Evolutionary conservation across 2,888 invertebrate species (phyloP).

Genomic region (Dicyrtomina minuta): DNA sequence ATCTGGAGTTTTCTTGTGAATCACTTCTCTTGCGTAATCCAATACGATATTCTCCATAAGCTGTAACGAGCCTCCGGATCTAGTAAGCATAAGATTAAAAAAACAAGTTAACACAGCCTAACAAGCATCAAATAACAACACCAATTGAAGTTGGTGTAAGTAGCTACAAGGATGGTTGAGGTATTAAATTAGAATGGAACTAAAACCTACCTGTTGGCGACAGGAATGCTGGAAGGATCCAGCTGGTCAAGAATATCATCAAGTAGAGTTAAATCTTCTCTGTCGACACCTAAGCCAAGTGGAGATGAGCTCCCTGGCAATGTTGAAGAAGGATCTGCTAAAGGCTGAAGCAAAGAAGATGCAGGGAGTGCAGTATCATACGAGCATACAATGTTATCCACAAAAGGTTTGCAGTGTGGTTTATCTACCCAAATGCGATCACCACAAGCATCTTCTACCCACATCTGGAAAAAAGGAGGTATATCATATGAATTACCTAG

Average conservation of each 20-base stretch:
- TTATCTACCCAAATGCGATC: conserved; percentile 94
- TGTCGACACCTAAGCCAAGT: conserved; percentile 11
- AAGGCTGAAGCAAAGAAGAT: conserved; percentile 66
- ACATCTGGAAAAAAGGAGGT: conserved; percentile 64
- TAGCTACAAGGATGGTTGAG: too few species aligned
- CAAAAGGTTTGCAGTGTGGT: conserved; percentile 84
- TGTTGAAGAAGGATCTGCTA: conserved; percentile 37
- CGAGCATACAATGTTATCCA: conserved; percentile 84
- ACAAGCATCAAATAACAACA: too few species aligned
- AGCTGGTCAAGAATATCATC: conserved; percentile 42
- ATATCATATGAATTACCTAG: too few species aligned
- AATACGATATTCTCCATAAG: conserved; percentile 39
- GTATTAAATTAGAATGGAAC: too few species aligned
- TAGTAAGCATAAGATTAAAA: neutral
- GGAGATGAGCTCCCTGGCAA: conserved; percentile 46
- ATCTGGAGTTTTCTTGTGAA: conserved; percentile 49
- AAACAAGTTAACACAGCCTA: too few species aligned
- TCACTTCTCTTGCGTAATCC: conserved; percentile 41
- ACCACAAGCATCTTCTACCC: conserved; percentile 90
- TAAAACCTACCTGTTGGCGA: conserved; percentile 37
- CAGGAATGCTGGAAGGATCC: conserved; percentile 22
- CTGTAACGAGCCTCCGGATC: conserved; percentile 32
- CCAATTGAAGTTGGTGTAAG: too few species aligned
- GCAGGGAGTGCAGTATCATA: conserved; percentile 79
- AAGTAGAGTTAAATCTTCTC: conserved; percentile 36